Conservation (phyloP, 2,113 vertebrate genomes). For the Serinus canaria region DNA sequence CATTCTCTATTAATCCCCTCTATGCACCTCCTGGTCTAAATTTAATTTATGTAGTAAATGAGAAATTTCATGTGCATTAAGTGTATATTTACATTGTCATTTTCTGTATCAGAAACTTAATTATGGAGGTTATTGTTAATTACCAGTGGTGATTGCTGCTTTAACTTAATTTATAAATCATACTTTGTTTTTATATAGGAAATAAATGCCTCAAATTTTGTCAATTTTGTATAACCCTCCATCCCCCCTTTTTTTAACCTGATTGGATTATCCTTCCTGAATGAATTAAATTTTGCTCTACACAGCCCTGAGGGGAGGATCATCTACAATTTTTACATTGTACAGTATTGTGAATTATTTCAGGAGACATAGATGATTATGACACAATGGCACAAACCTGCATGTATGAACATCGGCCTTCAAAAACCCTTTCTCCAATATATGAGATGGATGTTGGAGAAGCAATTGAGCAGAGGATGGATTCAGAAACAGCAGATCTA, state of each 20-base stretch:
- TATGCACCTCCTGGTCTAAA: conserved; percentile 56
- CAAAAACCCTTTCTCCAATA: conserved; percentile 97
- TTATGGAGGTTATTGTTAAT: conserved; percentile 74
- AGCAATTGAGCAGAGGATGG: conserved; percentile 85
- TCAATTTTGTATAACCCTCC: conserved; percentile 72
- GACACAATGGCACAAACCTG: conserved; percentile 95
- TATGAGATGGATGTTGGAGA: conserved; percentile 93
- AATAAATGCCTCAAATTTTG: conserved; percentile 71
- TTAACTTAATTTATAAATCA: conserved; percentile 70
- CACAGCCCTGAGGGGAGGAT: conserved; percentile 73
- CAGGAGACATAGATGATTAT: conserved; percentile 98
- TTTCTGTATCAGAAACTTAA: conserved; percentile 82
- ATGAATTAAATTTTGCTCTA: conserved; percentile 75
- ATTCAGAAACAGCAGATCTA: conserved; percentile 78
- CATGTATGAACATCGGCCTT: conserved; percentile 90
- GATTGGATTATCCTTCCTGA: conserved; percentile 66
- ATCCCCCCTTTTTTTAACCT: conserved; percentile 55
- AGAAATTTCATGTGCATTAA: conserved; percentile 71
- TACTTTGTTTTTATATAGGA: conserved; percentile 69
- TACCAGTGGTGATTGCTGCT: conserved; percentile 72
- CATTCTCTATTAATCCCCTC: conserved; percentile 41
- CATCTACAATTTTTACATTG: conserved; percentile 90
- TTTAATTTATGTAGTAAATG: conserved; percentile 74
- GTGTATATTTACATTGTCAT: conserved; percentile 76
- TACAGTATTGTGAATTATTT: conserved; percentile 99